phyloP scores from a whole-genome alignment of 2,113 vertebrate species.

The Mesoclemmys tuberculata region DNA sequence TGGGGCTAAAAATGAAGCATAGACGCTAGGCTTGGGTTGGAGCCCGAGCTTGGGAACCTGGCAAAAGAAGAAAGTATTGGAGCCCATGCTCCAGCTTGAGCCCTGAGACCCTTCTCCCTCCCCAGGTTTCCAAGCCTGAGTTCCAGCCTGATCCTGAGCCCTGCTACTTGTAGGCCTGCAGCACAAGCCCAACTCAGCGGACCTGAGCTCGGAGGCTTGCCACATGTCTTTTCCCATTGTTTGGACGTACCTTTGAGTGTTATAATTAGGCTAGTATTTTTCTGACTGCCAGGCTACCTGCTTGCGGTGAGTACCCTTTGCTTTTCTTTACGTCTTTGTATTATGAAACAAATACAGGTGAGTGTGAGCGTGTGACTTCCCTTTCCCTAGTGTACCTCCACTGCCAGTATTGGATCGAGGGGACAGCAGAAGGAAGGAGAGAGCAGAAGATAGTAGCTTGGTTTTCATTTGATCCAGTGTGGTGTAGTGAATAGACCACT shows the following conservation, averaged over 20 bases:
- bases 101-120: too few relatives aligned
- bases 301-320: background rate
- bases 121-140: background rate
- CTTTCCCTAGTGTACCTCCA: background rate
- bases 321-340: background rate
- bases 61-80: too few relatives aligned
- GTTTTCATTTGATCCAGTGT: background rate
- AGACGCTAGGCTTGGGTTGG: too few relatives aligned
- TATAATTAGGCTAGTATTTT: background rate
- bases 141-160: background rate
- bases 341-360: background rate
- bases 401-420: background rate
- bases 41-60: too few relatives aligned
- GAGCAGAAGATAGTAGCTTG: background rate
- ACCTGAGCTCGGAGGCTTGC: background rate
- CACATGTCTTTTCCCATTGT: background rate
- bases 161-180: background rate
- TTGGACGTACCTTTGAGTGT: background rate
- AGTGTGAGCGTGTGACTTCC: background rate
- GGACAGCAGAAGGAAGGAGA: background rate
- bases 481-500: background rate
- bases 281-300: background rate
- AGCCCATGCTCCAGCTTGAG: background rate
- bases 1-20: background rate
- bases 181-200: background rate